Base-by-base conservation (phyloP, 2,797 vertebrate genomes). In the Tinamus major region DNA sequence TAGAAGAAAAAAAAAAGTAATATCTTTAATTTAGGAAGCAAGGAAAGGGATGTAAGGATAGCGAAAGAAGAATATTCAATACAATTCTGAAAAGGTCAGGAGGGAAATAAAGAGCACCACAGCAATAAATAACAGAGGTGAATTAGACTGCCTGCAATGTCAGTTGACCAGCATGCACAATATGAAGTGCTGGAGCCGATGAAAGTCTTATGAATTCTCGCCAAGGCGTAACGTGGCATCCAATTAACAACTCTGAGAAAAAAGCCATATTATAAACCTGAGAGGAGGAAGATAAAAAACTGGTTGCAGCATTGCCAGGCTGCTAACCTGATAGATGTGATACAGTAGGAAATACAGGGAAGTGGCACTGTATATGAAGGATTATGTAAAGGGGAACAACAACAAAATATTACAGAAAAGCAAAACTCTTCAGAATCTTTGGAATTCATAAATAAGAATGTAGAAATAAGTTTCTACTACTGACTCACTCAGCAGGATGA, bases 11-110 rank as follows among this genome's bases (percentile, higher is more conserved):
- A 55, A 81, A 65, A 39, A 9, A 62, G 4, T 27, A 68, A 56
- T 33, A 67, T 31, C 14, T 7, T 79, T 84, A 86, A 86, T 64
- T 88, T 64, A 53, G 18, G 3, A 12, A 86, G 10, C 20, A 80
- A 65, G 12, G 19, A 27, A 29, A 88, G 55, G 11, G 20, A 78
- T 13, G 59, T 56, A 85, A 89, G 26, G 33, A 51, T 9, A 72
- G 14, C 37, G 79, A 79, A 70, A 77, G 17, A 44, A 46, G 31
- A 67, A 67, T 67, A 93, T 77, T 70, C 26, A 70, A 31, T 61
- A 55, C 26, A 70, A 42, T 51, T 67, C 35, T 74, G 53, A 64
- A 93, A 92, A 93, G 15, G 35, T 56, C 65, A 86, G 17, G 26
- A 67, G n/a, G 53, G 35, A 94, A 85, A 91, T 53, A 75, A 90